Conservation (phyloP, 2,797 vertebrate genomes). For the Galagoides demidoff region DNA sequence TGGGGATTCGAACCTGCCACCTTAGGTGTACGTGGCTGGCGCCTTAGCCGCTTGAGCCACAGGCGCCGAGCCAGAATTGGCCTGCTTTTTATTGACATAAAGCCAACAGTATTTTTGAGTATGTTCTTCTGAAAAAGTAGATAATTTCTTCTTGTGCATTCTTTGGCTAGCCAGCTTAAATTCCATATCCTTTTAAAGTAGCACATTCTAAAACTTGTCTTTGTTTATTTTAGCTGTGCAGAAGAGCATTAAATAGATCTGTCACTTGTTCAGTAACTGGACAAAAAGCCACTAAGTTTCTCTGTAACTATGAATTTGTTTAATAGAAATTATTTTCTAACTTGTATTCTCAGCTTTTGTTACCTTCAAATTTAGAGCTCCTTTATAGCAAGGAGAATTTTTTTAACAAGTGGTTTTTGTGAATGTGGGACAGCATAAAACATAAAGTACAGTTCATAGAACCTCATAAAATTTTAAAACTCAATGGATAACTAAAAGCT, state of each 20-base stretch:
- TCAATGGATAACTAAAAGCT: neutral
- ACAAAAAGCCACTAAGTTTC: neutral
- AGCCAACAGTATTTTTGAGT: neutral
- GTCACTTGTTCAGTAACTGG: neutral
- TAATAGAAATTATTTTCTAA: neutral
- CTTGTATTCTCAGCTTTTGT: neutral
- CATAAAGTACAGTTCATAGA: neutral
- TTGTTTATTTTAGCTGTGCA: neutral
- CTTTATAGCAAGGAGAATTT: neutral
- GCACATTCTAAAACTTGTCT: neutral
- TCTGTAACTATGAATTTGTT: neutral
- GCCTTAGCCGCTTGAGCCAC: no score
- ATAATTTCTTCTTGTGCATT: conserved; percentile 11
- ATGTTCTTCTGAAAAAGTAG: neutral
- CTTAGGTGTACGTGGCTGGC: no score
- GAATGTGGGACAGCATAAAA: neutral
- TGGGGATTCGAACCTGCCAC: no score
- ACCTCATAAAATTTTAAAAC: neutral
- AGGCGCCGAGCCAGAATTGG: no score
- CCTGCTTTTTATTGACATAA: neutral
- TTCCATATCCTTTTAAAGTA: conserved; percentile 36
- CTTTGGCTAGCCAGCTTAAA: conserved; percentile 18
- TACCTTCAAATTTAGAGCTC: neutral
- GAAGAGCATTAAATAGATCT: neutral
- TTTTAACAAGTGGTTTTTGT: neutral